phyloP scores from a whole-genome alignment of 2,113 vertebrate species.

The Gambusia holbrooki region DNA sequence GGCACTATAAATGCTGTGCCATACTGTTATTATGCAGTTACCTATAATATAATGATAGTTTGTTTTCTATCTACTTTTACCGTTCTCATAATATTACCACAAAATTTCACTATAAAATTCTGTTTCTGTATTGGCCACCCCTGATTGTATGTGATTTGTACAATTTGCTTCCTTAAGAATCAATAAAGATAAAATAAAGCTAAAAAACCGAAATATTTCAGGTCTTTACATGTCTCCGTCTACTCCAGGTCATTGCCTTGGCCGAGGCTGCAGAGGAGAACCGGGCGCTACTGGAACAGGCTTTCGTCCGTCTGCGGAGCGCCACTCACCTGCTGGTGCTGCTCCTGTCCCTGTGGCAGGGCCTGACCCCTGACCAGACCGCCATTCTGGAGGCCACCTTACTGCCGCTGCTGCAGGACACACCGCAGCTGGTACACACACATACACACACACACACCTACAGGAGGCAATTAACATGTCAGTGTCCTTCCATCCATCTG shows the following conservation, averaged over 20 bases:
- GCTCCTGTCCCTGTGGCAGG: constrained; percentile 90
- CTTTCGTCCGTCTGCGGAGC: constrained; percentile 85
- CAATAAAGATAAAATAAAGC: no score
- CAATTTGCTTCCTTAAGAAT: no score
- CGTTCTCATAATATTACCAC: no score
- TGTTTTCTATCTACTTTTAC: no score
- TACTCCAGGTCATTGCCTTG: constrained; percentile 87
- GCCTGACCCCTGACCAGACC: constrained; percentile 85
- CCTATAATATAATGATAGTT: no score
- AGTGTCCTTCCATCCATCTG: constrained; percentile 54
- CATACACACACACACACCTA: constrained; percentile 40
- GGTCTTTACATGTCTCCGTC: neutral
- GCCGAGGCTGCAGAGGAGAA: constrained; percentile 91
- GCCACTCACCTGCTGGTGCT: constrained; percentile 89
- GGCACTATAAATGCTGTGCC: no score
- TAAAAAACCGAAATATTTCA: neutral
- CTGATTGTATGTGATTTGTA: no score
- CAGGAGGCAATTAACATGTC: constrained; percentile 41
- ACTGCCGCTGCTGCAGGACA: constrained; percentile 88
- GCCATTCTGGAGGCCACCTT: constrained; percentile 89
- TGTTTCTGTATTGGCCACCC: no score
- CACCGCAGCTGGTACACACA: constrained; percentile 86
- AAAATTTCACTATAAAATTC: no score
- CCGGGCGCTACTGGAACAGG: constrained; percentile 82
- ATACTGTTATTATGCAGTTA: no score